Evolutionary conservation across 2,888 invertebrate genomes (phyloP).

Genomic region (Diarsia dahlii): DNA sequence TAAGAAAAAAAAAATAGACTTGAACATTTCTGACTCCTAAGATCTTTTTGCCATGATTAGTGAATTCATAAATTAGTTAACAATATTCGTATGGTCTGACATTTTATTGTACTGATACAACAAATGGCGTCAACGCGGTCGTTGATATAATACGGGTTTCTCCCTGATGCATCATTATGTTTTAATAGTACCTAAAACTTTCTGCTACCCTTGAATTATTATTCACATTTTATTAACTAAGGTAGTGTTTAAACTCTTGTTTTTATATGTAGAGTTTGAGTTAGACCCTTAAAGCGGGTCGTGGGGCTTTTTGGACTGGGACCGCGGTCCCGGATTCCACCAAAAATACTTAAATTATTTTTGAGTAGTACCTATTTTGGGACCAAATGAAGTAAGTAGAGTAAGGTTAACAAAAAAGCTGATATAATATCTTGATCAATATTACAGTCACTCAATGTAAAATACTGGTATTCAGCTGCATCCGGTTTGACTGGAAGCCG

Average conservation of each 20-base stretch:
- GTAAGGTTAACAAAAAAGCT: too few species aligned
- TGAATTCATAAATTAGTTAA: not conserved
- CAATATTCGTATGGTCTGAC: not conserved
- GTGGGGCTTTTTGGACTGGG: too few species aligned
- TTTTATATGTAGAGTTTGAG: not conserved
- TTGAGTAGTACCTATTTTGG: too few species aligned
- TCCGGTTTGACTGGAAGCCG: too few species aligned
- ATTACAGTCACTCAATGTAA: too few species aligned
- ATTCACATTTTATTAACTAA: not conserved
- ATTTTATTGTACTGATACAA: not conserved
- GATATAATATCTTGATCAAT: too few species aligned
- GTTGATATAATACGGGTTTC: constrained; percentile 22
- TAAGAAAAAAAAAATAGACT: not conserved
- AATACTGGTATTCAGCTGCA: too few species aligned
- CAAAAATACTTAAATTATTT: too few species aligned
- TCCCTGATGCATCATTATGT: constrained; percentile 14
- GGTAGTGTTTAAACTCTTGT: not conserved
- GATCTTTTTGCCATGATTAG: not conserved
- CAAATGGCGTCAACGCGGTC: not conserved
- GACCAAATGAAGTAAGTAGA: too few species aligned
- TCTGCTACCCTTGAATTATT: not conserved
- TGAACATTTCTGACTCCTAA: not conserved
- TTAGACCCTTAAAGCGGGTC: too few species aligned
- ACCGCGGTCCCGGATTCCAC: too few species aligned
- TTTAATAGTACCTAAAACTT: not conserved